Percentiles rank a stretch among this genome's conserved stretches.
These are phyloP conservation scores for Prinia subflava DNA, from an alignment of 2,113 vertebrate genomes.

Conservation along the genomic window DNA sequence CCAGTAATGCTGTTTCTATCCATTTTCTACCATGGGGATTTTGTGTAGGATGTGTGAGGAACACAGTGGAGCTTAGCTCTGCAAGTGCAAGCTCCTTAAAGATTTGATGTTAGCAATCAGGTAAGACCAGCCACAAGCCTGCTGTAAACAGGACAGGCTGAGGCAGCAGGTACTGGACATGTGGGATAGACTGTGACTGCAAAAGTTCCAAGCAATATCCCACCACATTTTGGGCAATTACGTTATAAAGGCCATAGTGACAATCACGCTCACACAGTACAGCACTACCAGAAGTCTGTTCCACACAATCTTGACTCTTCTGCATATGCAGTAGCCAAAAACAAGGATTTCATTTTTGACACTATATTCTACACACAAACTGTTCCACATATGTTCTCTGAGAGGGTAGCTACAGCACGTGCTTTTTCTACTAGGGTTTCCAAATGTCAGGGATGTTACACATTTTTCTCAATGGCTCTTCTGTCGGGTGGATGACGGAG, in stretches of 20 bases:
- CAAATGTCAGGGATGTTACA: not conserved
- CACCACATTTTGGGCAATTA: not conserved
- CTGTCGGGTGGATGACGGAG: fast-evolving
- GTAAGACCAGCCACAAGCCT: not conserved
- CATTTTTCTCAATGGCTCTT: not conserved
- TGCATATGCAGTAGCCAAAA: slow-evolving; percentile 29
- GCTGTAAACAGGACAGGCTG: not conserved
- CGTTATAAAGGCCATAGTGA: not conserved
- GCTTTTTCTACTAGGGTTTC: not conserved
- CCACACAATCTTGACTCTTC: not conserved
- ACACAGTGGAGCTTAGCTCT: not conserved
- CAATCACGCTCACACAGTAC: not conserved
- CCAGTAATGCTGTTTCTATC: not conserved
- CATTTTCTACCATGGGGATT: not conserved
- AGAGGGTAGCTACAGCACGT: not conserved
- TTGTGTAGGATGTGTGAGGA: not conserved
- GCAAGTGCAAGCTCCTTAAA: not conserved
- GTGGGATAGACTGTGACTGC: not conserved
- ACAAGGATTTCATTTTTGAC: slow-evolving; percentile 18
- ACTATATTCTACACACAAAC: slow-evolving; percentile 9
- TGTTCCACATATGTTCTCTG: slow-evolving; percentile 40
- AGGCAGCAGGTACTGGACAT: not conserved
- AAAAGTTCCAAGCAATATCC: not conserved
- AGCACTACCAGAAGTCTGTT: not conserved
- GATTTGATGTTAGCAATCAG: not conserved